phyloP scores from a whole-genome alignment of 2,113 vertebrate species.

The Mobula birostris region DNA sequence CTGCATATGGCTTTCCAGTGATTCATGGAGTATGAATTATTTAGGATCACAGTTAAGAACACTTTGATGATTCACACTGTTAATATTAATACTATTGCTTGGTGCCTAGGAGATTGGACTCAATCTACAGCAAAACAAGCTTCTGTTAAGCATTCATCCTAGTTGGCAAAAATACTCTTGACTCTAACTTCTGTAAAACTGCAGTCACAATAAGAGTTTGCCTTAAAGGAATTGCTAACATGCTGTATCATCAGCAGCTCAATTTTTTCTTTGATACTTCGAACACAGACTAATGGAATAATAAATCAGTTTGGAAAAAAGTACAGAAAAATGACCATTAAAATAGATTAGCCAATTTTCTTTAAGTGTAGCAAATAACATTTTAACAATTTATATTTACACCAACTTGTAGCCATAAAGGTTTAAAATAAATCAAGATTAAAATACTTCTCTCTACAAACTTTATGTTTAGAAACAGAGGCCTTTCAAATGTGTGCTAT shows the following conservation, averaged over 20 bases:
- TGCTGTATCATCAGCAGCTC: not conserved
- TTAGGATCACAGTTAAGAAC: conserved; percentile 1
- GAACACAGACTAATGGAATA: conserved; percentile 16
- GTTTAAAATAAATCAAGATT: conserved; percentile 6
- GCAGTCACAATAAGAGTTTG: not conserved
- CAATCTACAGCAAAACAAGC: not conserved
- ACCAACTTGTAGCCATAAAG: not conserved
- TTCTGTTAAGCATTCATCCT: not conserved
- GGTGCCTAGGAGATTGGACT: not conserved
- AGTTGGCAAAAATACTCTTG: conserved; percentile 17
- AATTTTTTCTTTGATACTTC: not conserved
- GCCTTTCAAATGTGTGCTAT: not conserved
- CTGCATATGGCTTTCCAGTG: not conserved
- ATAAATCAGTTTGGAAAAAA: conserved; percentile 9
- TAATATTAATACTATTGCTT: conserved; percentile 1
- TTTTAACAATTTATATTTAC: not conserved
- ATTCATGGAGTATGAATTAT: conserved; percentile 7
- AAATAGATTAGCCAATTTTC: not conserved
- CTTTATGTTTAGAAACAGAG: not conserved
- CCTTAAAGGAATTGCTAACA: not conserved
- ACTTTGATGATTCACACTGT: conserved; percentile 15
- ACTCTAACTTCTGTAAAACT: not conserved
- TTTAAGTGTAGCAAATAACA: conserved; percentile 6
- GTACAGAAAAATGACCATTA: not conserved
- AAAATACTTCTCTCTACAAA: not conserved